phyloP scores from a whole-genome alignment of 2,113 vertebrate species.

The Muntiacus muntjak region DNA sequence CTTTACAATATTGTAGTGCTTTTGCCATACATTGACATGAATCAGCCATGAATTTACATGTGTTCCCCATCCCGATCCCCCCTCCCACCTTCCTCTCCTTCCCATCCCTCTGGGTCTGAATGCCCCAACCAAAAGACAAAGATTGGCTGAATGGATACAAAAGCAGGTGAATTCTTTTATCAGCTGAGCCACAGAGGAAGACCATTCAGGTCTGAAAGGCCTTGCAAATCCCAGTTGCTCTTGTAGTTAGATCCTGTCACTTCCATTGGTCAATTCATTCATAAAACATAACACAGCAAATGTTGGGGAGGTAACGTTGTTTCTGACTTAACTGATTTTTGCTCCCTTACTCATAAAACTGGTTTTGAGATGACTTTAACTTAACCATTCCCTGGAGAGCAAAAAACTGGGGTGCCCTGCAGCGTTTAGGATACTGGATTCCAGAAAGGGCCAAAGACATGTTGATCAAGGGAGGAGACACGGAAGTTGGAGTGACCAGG shows the following conservation, averaged over 20 bases:
- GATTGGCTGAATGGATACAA: too few species aligned
- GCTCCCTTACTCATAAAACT: not conserved
- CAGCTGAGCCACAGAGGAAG: not conserved
- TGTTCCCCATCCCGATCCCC: too few species aligned
- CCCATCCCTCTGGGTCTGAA: too few species aligned
- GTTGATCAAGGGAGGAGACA: rapidly evolving
- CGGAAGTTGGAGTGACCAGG: not conserved
- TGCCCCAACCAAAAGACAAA: too few species aligned
- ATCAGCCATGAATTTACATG: too few species aligned
- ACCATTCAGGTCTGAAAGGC: not conserved
- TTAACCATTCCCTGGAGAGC: not conserved
- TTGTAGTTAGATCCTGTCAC: not conserved
- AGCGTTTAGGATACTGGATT: not conserved
- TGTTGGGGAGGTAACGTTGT: not conserved
- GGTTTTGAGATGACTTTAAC: not conserved
- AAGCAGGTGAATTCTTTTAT: not conserved
- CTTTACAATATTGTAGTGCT: too few species aligned
- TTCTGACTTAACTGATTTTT: not conserved
- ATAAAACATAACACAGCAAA: not conserved
- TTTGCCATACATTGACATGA: too few species aligned
- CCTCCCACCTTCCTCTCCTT: too few species aligned
- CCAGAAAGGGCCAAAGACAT: not conserved
- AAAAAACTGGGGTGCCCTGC: not conserved
- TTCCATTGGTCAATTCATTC: not conserved
- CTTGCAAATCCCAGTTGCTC: not conserved